A percentile compares a stretch with the other conserved stretches of the same genome.
Evolutionary conservation across 2,113 vertebrate species (phyloP).

Genomic region (Crotalus tigris): DNA sequence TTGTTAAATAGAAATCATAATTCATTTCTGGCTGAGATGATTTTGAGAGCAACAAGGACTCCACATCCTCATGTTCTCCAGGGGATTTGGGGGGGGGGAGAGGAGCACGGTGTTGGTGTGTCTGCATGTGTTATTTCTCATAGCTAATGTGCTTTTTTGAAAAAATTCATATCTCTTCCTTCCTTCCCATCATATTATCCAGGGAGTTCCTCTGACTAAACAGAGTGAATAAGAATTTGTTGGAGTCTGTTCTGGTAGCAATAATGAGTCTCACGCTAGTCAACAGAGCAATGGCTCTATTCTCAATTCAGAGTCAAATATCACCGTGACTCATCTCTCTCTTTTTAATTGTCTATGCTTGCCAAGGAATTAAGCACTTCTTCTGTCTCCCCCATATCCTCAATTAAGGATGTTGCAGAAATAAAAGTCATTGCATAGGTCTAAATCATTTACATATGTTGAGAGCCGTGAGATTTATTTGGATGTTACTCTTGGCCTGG

Average conservation of each 20-base stretch:
- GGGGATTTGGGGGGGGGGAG: neutral
- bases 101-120: neutral
- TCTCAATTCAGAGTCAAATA: neutral
- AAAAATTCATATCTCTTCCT: neutral
- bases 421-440: conserved; percentile 8
- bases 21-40: neutral
- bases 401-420: conserved; percentile 44
- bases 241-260: neutral
- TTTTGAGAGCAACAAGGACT: neutral
- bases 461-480: conserved; percentile 44
- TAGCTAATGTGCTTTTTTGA: neutral
- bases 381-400: neutral
- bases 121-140: neutral
- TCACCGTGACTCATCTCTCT: neutral
- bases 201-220: neutral
- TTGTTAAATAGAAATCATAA: neutral
- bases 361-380: conserved; percentile 37
- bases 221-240: neutral
- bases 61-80: neutral
- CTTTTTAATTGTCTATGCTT: neutral
- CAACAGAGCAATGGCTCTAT: neutral
- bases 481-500: conserved; percentile 41
- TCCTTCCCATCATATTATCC: neutral
- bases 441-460: conserved; percentile 51
- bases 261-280: neutral